Percentiles rank a stretch among this genome's conserved stretches.
phyloP scores from a whole-genome alignment of 2,888 invertebrate species.

The Lepidochitona cinerea region DNA sequence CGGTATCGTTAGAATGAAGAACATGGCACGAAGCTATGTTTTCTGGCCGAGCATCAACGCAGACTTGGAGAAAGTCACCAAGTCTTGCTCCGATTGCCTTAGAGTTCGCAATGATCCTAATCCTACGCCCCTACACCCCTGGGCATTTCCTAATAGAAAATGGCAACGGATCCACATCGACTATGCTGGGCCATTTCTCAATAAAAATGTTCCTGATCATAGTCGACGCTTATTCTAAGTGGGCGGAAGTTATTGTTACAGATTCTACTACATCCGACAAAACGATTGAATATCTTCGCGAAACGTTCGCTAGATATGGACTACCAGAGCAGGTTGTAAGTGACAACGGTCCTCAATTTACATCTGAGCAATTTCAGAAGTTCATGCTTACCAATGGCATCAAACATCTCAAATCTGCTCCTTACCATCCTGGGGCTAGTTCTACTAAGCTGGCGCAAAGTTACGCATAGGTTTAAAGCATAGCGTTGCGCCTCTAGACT shows the following conservation, averaged over 20 bases:
- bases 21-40: conserved; percentile 30
- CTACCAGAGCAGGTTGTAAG: conserved; percentile 26
- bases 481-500: too few relatives aligned
- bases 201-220: conserved; percentile 34
- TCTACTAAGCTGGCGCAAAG: too few relatives aligned
- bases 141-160: conserved; percentile 41
- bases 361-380: background rate
- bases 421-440: background rate
- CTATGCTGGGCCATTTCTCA: conserved; percentile 40
- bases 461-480: too few relatives aligned
- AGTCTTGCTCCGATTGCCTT: conserved; percentile 31
- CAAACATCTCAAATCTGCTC: background rate
- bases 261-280: conserved; percentile 23
- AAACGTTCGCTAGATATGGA: conserved; percentile 31
- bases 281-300: conserved; percentile 29
- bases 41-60: conserved; percentile 34
- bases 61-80: conserved; percentile 23
- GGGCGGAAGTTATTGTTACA: conserved; percentile 28
- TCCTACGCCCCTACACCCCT: conserved; percentile 42
- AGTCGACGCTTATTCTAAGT: conserved; percentile 43
- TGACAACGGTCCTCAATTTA: too few relatives aligned
- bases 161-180: conserved; percentile 50
- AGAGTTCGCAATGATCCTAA: conserved; percentile 26
- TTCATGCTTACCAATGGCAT: background rate
- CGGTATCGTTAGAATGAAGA: conserved; percentile 37